Evolutionary conservation across 2,113 vertebrate genomes (phyloP).

Genomic region (Microtus montanus): DNA sequence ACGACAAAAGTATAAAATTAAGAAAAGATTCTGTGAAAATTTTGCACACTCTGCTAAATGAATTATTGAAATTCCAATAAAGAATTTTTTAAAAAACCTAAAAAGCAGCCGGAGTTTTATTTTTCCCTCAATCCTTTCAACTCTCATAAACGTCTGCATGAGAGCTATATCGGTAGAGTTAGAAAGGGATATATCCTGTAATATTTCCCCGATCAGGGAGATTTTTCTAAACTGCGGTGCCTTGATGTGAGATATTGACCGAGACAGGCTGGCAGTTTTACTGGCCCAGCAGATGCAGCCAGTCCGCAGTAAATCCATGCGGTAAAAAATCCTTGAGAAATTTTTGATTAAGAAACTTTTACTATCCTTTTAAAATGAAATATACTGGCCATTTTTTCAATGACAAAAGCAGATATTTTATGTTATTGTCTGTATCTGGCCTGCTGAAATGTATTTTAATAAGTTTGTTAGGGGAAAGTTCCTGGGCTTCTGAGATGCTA

Average conservation of each 20-base stretch:
- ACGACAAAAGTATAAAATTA: slow-evolving; percentile 70
- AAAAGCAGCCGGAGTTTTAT: slow-evolving; percentile 70
- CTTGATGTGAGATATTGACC: slow-evolving; percentile 63
- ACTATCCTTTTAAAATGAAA: slow-evolving; percentile 78
- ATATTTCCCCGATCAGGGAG: slow-evolving; percentile 52
- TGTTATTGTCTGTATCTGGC: slow-evolving; percentile 63
- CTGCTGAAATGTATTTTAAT: slow-evolving; percentile 75
- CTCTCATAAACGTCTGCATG: slow-evolving; percentile 68
- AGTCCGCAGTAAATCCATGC: slow-evolving; percentile 67
- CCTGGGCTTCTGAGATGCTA: slow-evolving; percentile 54
- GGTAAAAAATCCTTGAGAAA: slow-evolving; percentile 70
- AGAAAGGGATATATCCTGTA: slow-evolving; percentile 59
- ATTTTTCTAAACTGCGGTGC: slow-evolving; percentile 33
- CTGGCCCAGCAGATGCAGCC: slow-evolving; percentile 37
- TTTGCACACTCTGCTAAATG: slow-evolving; percentile 79
- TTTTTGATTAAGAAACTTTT: slow-evolving; percentile 81
- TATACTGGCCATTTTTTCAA: slow-evolving; percentile 70
- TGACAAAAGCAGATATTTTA: slow-evolving; percentile 74
- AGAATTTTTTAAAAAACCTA: slow-evolving; percentile 13
- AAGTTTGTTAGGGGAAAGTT: slow-evolving; percentile 62
- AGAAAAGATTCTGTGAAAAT: slow-evolving; percentile 73
- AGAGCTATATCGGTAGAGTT: neutral
- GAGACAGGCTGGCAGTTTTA: slow-evolving; percentile 59
- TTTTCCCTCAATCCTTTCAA: slow-evolving; percentile 66
- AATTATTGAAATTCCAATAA: slow-evolving; percentile 75